Evolutionary conservation across 2,797 vertebrate genomes (phyloP).

Genomic region (Galaxias olidus): DNA sequence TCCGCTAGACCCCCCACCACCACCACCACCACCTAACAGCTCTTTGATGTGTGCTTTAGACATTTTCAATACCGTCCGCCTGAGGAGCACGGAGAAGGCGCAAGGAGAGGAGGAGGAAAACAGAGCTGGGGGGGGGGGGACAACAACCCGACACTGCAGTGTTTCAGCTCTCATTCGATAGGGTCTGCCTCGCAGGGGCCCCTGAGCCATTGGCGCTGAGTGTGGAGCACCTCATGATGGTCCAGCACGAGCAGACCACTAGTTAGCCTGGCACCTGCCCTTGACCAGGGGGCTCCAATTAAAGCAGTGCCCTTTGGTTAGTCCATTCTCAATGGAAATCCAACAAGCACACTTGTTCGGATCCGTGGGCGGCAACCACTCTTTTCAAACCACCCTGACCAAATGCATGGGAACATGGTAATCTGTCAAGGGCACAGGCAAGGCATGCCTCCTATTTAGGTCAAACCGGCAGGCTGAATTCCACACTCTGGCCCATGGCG

Average conservation of each 20-base stretch:
- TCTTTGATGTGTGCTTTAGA: constrained; percentile 65
- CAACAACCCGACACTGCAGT: constrained; percentile 55
- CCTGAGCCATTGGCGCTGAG: constrained; percentile 30
- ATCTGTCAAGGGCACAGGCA: constrained; percentile 63
- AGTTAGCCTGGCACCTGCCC: constrained; percentile 38
- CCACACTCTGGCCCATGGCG: constrained; percentile 38
- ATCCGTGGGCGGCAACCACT: constrained; percentile 3
- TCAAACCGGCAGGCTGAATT: constrained; percentile 61
- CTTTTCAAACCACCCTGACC: background rate
- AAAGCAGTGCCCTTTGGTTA: constrained; percentile 27
- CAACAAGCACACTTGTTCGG: constrained; percentile 3
- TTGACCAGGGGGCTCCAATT: constrained; percentile 31
- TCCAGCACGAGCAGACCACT: constrained; percentile 30
- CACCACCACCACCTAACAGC: constrained; percentile 22
- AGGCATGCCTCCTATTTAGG: constrained; percentile 64
- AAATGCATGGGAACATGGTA: constrained; percentile 32
- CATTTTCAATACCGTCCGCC: constrained; percentile 63
- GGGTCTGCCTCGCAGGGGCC: constrained; percentile 32
- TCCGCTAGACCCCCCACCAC: background rate
- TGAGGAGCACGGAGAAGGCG: constrained; percentile 35
- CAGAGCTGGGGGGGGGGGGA: constrained; percentile 10
- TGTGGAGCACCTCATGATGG: constrained; percentile 24
- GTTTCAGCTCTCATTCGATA: constrained; percentile 43
- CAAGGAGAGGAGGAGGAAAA: constrained; percentile 4
- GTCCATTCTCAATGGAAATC: constrained; percentile 14